Conservation (phyloP, 2,888 invertebrate genomes). For the Philereme transversata region DNA sequence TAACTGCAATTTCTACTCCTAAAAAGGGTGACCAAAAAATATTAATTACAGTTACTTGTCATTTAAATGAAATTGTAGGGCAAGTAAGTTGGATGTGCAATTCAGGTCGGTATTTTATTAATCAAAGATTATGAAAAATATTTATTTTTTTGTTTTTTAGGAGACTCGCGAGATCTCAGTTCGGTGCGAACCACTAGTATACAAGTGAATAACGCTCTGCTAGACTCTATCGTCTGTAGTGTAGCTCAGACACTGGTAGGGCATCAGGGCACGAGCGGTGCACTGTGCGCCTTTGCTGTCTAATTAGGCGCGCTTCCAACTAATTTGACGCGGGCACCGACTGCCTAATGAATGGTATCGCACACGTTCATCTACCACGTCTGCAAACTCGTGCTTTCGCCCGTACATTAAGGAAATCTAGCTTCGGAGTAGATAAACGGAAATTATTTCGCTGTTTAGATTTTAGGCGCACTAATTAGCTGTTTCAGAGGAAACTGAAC, state of each 20-base stretch:
- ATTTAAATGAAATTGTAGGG: too few relatives aligned
- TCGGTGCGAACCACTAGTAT: too few relatives aligned
- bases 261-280: conserved; percentile 40
- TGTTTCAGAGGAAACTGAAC: conserved; percentile 19
- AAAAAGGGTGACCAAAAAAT: too few relatives aligned
- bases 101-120: too few relatives aligned
- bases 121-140: too few relatives aligned
- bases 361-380: conserved; percentile 80
- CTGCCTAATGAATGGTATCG: conserved; percentile 82
- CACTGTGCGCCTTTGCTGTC: conserved; percentile 52
- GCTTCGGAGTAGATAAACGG: conserved; percentile 58
- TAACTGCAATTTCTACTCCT: too few relatives aligned
- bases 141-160: too few relatives aligned
- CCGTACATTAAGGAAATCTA: conserved; percentile 65
- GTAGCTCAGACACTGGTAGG: conserved; percentile 20
- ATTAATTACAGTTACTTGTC: too few relatives aligned
- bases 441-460: conserved; percentile 51
- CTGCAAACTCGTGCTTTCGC: conserved; percentile 59
- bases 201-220: conserved; percentile 6
- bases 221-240: not conserved
- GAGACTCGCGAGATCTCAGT: too few relatives aligned
- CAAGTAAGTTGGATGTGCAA: too few relatives aligned
- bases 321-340: conserved; percentile 79
- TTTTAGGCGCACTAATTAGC: conserved; percentile 40
- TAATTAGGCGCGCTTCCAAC: conserved; percentile 76